phyloP scores from a whole-genome alignment of 2,113 vertebrate species.

The Crotalus tigris region DNA sequence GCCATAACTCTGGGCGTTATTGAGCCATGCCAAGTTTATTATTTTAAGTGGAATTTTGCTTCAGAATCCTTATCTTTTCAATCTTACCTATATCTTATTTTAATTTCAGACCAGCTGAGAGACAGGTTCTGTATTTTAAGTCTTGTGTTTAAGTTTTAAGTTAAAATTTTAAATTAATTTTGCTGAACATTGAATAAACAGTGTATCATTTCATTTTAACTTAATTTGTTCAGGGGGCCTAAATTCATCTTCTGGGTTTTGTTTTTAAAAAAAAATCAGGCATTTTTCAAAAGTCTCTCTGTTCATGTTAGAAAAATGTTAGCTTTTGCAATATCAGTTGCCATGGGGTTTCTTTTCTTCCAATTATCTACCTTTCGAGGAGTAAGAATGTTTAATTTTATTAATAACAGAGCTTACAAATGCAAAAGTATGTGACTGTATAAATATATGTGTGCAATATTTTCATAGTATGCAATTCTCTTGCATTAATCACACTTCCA shows the following conservation, averaged over 20 bases:
- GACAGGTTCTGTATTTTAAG: conserved; percentile 26
- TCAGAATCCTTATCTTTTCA: neutral
- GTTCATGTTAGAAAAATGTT: conserved; percentile 62
- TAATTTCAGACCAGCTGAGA: conserved; percentile 5
- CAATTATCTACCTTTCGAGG: conserved; percentile 55
- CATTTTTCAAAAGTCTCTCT: conserved; percentile 37
- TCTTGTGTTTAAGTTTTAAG: neutral
- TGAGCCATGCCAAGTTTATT: conserved; percentile 20
- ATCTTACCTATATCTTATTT: neutral
- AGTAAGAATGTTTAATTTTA: conserved; percentile 25
- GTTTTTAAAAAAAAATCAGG: conserved; percentile 22
- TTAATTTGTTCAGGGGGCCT: conserved; percentile 3
- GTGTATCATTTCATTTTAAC: neutral
- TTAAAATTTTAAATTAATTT: neutral
- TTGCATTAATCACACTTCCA: conserved; percentile 6
- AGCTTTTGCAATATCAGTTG: conserved; percentile 63
- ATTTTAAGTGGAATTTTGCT: neutral
- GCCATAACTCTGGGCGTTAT: conserved; percentile 15
- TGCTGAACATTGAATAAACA: neutral
- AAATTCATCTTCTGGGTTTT: neutral
- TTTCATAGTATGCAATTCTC: conserved; percentile 35
- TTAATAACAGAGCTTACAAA: neutral
- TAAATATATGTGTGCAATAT: neutral
- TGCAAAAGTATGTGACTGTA: neutral
- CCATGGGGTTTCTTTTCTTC: conserved; percentile 41